These are phyloP conservation scores for Spizaetus ornatus DNA, from an alignment of 2,113 vertebrate genomes.

Conservation along the genomic window DNA sequence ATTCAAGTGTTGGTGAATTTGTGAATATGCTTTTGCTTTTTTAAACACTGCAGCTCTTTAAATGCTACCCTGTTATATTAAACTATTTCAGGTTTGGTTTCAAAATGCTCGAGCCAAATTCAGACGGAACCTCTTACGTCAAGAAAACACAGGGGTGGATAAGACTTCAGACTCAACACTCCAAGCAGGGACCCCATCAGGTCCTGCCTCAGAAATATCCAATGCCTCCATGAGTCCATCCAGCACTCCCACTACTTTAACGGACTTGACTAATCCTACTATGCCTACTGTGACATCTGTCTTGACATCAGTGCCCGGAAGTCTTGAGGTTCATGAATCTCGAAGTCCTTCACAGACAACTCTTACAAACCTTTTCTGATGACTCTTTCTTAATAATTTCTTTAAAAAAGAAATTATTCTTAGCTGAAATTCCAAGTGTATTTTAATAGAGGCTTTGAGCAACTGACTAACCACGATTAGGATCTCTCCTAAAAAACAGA, in stretches of 20 bases:
- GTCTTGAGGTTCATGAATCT: conserved; percentile 92
- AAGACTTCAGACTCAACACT: conserved; percentile 90
- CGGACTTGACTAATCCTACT: conserved; percentile 96
- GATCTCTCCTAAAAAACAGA: conserved; percentile 78
- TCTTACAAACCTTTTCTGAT: conserved; percentile 99
- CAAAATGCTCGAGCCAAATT: conserved; percentile 99
- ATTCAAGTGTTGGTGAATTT: not conserved
- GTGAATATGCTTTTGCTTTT: conserved; percentile 42
- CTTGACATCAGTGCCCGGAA: conserved; percentile 88
- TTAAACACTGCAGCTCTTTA: conserved; percentile 40
- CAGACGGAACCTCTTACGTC: conserved; percentile 94
- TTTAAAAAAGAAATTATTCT: conserved; percentile 83
- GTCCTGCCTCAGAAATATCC: conserved; percentile 95
- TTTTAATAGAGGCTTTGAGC: conserved; percentile 89
- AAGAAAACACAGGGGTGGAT: conserved; percentile 95
- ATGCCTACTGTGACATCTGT: conserved; percentile 98
- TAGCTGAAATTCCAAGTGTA: conserved; percentile 85
- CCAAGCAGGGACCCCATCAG: conserved; percentile 92
- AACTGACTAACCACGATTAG: conserved; percentile 83
- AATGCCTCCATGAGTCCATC: conserved; percentile 97
- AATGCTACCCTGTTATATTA: conserved; percentile 59
- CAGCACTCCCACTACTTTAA: conserved; percentile 94
- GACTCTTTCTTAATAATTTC: conserved; percentile 75
- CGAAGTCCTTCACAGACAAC: conserved; percentile 96
- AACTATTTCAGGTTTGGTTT: conserved; percentile 91